A percentile compares a stretch with the other conserved stretches of the same genome.
phyloP scores from a whole-genome alignment of 2,888 invertebrate genomes.

The Tenthredo amoena region DNA sequence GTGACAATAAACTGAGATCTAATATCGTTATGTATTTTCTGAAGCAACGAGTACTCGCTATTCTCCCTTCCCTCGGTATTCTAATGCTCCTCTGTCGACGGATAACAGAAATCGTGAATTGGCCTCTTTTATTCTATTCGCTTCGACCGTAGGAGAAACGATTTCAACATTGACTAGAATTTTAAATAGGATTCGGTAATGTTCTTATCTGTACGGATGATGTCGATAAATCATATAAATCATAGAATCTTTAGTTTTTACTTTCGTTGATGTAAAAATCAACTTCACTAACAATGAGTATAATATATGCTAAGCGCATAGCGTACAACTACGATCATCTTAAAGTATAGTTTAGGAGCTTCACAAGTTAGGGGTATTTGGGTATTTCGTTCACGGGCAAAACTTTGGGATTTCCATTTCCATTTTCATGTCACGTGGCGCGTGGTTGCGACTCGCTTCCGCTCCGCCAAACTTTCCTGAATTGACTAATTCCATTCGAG shows the following conservation, averaged over 20 bases:
- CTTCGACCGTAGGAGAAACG: background rate
- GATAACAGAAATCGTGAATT: background rate
- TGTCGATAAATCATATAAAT: background rate
- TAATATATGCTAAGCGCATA: constrained; percentile 15
- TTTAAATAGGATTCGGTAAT: background rate
- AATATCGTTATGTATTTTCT: background rate
- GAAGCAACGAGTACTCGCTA: background rate
- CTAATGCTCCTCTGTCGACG: background rate
- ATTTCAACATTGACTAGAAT: constrained; percentile 11
- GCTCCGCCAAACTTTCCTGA: constrained; percentile 40
- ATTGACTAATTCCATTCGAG: constrained; percentile 41
- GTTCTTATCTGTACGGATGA: background rate
- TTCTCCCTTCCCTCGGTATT: background rate
- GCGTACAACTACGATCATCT: background rate
- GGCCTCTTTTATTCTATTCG: background rate
- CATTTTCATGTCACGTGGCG: constrained; percentile 45
- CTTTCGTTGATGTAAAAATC: background rate
- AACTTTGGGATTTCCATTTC: constrained; percentile 48
- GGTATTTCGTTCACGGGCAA: constrained; percentile 33
- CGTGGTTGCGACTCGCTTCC: constrained; percentile 42
- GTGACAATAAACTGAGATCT: background rate
- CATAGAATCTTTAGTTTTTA: background rate
- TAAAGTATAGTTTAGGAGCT: constrained; percentile 1
- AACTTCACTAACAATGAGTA: background rate
- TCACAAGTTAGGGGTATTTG: constrained; percentile 25